These are phyloP conservation scores for Metacarcinus magister DNA, from an alignment of 2,888 invertebrate genomes.

Conservation along the genomic window DNA sequence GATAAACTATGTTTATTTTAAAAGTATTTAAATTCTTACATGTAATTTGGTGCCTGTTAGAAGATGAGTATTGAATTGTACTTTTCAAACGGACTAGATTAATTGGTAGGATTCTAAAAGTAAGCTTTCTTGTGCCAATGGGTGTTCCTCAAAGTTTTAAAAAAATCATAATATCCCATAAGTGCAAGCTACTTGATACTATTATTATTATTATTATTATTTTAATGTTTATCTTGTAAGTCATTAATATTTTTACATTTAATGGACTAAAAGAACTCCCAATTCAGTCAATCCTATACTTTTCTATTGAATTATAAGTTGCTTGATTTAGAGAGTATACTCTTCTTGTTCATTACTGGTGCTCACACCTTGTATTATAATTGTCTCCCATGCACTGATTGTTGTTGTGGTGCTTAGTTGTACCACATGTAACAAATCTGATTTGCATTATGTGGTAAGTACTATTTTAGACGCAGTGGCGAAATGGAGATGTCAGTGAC, in stretches of 20 bases:
- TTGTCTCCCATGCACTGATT: background rate
- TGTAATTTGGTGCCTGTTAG: conserved; percentile 68
- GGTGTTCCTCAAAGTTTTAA: background rate
- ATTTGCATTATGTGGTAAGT: background rate
- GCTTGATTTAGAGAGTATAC: conserved; percentile 8
- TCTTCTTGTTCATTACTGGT: conserved; percentile 59
- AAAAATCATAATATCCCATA: background rate
- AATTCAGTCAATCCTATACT: background rate
- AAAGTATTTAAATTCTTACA: background rate
- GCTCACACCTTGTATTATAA: conserved; percentile 62
- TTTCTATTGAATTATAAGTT: conserved; percentile 26
- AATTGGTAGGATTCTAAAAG: conserved; percentile 5
- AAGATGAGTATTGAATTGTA: background rate
- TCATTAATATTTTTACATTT: conserved; percentile 10
- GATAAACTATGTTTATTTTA: conserved; percentile 51
- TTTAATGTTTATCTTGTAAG: conserved; percentile 19
- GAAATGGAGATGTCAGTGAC: background rate
- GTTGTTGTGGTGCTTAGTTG: conserved; percentile 4
- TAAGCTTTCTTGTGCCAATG: conserved; percentile 47
- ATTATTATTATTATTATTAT: background rate
- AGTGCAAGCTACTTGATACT: background rate
- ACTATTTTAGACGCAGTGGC: background rate
- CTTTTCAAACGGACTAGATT: background rate
- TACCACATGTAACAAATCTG: background rate
- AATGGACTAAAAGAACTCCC: conserved; percentile 33